Conservation (phyloP, 2,888 invertebrate genomes). For the Rosalia funebris region DNA sequence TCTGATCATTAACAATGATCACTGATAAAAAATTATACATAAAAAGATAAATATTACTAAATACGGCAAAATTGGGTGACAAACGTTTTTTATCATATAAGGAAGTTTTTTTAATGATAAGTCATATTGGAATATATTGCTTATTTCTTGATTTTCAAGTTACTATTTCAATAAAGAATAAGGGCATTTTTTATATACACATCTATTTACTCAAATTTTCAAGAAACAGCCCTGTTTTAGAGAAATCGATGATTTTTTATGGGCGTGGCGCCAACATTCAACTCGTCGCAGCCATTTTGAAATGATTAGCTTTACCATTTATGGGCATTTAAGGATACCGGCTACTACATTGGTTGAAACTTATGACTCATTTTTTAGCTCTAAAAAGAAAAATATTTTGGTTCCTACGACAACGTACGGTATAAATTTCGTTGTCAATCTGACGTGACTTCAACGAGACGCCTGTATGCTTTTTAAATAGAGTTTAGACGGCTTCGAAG, state of each 20-base stretch:
- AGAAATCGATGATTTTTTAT: conserved; percentile 41
- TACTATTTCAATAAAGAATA: no score
- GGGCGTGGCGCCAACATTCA: conserved; percentile 62
- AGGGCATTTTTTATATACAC: no score
- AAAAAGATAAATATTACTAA: no score
- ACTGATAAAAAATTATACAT: no score
- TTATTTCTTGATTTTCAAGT: no score
- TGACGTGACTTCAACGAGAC: background rate
- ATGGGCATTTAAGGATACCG: conserved; percentile 72
- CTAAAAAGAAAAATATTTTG: conserved; percentile 25
- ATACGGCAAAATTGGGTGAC: no score
- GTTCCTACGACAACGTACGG: conserved; percentile 18
- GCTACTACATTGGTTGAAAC: conserved; percentile 68
- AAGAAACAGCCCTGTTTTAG: conserved; percentile 11
- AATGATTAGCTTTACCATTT: conserved; percentile 68
- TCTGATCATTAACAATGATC: no score
- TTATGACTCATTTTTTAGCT: conserved; percentile 46
- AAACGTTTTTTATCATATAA: no score
- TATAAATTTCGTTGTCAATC: conserved; percentile 19
- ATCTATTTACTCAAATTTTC: no score
- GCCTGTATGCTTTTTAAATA: background rate
- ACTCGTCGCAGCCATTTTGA: conserved; percentile 60
- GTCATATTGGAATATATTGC: no score
- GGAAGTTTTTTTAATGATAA: no score
- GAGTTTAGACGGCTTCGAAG: conserved; percentile 6